phyloP scores from a whole-genome alignment of 2,113 vertebrate genomes.

The Empidonax traillii region DNA sequence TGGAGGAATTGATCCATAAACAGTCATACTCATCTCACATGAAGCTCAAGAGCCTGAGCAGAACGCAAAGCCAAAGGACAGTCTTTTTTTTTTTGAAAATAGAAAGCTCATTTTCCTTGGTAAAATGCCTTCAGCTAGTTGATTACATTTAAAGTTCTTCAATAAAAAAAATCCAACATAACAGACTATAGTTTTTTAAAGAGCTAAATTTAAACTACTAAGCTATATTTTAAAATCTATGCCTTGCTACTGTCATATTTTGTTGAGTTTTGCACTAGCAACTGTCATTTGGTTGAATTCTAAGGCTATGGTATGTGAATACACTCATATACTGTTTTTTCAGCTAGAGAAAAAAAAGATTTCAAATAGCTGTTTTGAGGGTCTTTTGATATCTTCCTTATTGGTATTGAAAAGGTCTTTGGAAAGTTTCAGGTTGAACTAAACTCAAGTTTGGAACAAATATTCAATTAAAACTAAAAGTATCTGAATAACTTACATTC shows the following conservation, averaged over 20 bases:
- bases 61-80: not conserved
- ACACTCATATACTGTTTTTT: not conserved
- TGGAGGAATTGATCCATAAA: not conserved
- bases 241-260: not conserved
- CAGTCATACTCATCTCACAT: not conserved
- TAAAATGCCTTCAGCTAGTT: not conserved
- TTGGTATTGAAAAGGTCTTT: not conserved
- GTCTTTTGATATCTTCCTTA: not conserved
- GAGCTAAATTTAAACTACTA: not conserved
- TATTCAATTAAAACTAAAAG: not conserved
- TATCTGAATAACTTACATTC: not conserved
- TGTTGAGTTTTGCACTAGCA: not conserved
- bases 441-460: not conserved
- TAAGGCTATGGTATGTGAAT: not conserved
- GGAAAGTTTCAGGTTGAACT: not conserved
- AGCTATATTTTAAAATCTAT: not conserved
- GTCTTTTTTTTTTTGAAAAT: not conserved
- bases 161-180: accelerated
- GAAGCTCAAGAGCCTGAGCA: not conserved
- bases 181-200: not conserved
- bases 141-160: not conserved
- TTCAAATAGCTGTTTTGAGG: not conserved
- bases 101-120: not conserved
- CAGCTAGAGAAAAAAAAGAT: not conserved
- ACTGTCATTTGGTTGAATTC: not conserved